Base-by-base conservation (phyloP, 2,888 invertebrate genomes). In the Timandra comae region DNA sequence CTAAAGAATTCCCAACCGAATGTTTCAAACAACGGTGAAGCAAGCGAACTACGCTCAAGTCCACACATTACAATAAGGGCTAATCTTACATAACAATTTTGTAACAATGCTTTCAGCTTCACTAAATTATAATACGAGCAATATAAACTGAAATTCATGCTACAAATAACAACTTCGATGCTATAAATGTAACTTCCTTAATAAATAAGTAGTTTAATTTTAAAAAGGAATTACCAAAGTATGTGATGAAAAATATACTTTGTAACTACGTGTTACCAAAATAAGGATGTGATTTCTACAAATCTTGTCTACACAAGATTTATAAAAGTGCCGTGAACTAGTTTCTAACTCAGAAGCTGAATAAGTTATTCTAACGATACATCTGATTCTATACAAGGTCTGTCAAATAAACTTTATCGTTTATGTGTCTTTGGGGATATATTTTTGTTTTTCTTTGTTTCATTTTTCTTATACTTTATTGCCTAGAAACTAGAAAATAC, bases 1-100 rank as follows among this genome's bases (percentile, higher is more conserved):
- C 58, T 55, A 43, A 48, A 56, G 55, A 60, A 61, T 61, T 16
- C 52, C 39, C 38, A 47, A 46, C 33, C 33, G n/a, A n/a, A n/a
- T n/a, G n/a, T n/a, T n/a, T 33, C 28, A 38, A 44, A 46, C 46
- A 32, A 46, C 45, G 36, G 32, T 36, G 20, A 31, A 31, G 38
- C 35, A 35, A 37, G 34, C 28, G 7, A 35, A 31, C 31, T 34
- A 41, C 29, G 40, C 32, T 33, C 26, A 38, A 24, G 22, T 9
- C 20, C 12, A 28, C 25, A 35, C 10, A 7, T 27, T 31, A 25
- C 29, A 28, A 11, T 24, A 22, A 12, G 23, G 21, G 30, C 10
- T 30, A 12, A 29, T 30, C 30, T 37, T 38, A 32, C 41, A 33
- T 36, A 41, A 39, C 33, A 11, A 19, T 27, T 29, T 23, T 27